Evolutionary conservation across 2,888 invertebrate species (phyloP).

Genomic region (Ophion costatus): DNA sequence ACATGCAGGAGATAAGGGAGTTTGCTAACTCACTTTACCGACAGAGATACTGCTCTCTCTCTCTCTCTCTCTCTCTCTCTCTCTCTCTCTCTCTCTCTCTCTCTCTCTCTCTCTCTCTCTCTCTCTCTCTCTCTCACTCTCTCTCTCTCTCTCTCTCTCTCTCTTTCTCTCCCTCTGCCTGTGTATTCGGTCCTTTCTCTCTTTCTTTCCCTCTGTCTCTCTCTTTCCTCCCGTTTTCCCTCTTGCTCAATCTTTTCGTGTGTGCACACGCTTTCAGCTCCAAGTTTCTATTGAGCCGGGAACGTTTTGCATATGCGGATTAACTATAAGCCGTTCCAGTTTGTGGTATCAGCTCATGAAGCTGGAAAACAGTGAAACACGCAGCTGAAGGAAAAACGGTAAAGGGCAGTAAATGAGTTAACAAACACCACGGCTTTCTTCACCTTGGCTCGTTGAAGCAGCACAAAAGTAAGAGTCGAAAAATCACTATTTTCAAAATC

Average conservation of each 20-base stretch:
- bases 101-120: slow-evolving; percentile 1
- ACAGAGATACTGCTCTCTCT: slow-evolving; percentile 9
- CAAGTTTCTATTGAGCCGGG: slow-evolving; percentile 30
- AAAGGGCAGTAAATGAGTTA: slow-evolving; percentile 10
- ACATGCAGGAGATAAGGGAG: slow-evolving; percentile 43
- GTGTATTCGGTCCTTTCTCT: neutral
- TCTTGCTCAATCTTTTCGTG: neutral
- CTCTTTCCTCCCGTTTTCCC: neutral
- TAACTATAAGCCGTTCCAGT: slow-evolving; percentile 36
- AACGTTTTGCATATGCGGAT: slow-evolving; percentile 50
- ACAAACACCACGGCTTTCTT: neutral
- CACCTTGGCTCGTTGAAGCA: neutral
- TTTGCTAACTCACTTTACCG: slow-evolving; percentile 50
- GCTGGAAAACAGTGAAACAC: neutral
- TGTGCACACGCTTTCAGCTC: slow-evolving; percentile 27
- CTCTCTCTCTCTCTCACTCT: neutral
- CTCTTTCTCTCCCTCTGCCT: neutral
- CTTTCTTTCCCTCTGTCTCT: neutral
- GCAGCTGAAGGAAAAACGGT: neutral
- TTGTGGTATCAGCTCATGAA: slow-evolving; percentile 1
- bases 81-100: slow-evolving; percentile 4
- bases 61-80: neutral
- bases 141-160: slow-evolving; percentile 2
- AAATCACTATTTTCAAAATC: no score
- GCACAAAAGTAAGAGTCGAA: neutral